Conservation (phyloP, 1,140 invertebrate species). For the Drosophila sturtevanti region DNA sequence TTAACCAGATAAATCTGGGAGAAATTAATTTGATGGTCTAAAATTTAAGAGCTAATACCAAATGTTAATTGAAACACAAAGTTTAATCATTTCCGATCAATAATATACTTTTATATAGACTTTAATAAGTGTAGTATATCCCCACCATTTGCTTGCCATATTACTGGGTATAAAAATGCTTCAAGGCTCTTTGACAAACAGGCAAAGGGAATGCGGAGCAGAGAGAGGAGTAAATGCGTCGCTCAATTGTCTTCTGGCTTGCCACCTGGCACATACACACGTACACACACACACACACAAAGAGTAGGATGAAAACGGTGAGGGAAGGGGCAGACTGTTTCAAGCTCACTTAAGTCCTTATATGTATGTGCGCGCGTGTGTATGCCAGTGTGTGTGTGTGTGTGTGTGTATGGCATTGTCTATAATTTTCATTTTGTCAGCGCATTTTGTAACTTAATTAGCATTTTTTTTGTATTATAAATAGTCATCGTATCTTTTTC, state of each 20-base stretch:
- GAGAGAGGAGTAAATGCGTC: constrained; percentile 10
- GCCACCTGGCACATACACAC: constrained; percentile 53
- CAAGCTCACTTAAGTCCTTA: constrained; percentile 47
- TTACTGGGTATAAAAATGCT: background rate
- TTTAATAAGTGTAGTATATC: background rate
- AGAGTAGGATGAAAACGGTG: background rate
- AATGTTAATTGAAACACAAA: too few relatives aligned
- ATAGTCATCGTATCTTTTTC: too few relatives aligned
- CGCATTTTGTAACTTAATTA: constrained; percentile 73
- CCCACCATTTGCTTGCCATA: background rate
- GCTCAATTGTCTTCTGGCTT: constrained; percentile 46
- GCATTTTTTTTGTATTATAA: constrained; percentile 50
- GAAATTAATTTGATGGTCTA: too few relatives aligned
- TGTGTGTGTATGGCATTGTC: constrained; percentile 41
- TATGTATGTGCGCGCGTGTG: constrained; percentile 3
- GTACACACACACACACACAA: background rate
- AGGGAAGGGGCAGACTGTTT: constrained; percentile 27
- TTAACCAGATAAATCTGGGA: too few relatives aligned
- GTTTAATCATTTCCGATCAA: too few relatives aligned
- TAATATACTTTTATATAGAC: background rate
- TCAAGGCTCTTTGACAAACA: constrained; percentile 31
- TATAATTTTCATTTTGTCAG: constrained; percentile 70
- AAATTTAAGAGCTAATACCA: too few relatives aligned
- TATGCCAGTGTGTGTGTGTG: constrained; percentile 5
- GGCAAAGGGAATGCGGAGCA: constrained; percentile 2